phyloP scores from a whole-genome alignment of 2,113 vertebrate genomes.

The Oreochromis niloticus region DNA sequence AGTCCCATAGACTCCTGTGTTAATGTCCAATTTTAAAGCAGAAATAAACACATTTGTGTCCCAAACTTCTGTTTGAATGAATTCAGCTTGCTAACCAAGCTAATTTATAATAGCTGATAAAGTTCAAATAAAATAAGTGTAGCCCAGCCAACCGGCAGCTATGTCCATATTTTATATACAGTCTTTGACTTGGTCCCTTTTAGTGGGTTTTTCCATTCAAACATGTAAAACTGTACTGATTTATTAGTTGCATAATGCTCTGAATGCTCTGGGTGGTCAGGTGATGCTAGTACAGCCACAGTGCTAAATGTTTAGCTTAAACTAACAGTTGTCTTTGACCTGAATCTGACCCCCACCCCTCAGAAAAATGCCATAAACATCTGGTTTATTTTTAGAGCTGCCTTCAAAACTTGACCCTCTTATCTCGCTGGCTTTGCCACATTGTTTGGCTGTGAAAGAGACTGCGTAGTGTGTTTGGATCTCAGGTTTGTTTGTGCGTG shows the following conservation, averaged over 20 bases:
- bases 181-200: background rate
- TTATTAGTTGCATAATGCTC: background rate
- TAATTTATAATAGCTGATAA: background rate
- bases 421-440: background rate
- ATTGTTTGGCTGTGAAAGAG: background rate
- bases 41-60: background rate
- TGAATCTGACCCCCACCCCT: background rate
- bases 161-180: background rate
- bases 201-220: background rate
- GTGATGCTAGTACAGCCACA: background rate
- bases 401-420: background rate
- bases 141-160: background rate
- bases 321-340: background rate
- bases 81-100: background rate
- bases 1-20: background rate
- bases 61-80: background rate
- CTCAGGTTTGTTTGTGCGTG: background rate
- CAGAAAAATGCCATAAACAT: background rate
- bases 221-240: background rate
- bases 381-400: background rate
- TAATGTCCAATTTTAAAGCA: background rate
- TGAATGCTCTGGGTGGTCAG: accelerated
- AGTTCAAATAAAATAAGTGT: accelerated
- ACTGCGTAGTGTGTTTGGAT: background rate
- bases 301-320: background rate